phyloP scores from a whole-genome alignment of 2,113 vertebrate genomes.

The Gila orcuttii region DNA sequence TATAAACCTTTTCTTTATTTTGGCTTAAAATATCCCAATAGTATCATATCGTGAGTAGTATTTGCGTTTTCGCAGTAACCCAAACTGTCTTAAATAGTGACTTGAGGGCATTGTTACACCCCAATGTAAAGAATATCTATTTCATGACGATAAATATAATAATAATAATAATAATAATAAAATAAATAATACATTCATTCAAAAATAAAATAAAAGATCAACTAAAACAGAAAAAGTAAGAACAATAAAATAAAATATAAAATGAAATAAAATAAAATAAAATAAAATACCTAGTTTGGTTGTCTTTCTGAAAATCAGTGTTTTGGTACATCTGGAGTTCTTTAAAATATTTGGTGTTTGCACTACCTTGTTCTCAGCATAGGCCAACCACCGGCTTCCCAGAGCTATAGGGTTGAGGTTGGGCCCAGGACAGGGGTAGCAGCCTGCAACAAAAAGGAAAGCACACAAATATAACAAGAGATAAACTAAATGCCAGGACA shows the following conservation, averaged over 20 bases:
- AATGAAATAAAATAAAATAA: background rate
- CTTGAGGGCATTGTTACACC: too few species aligned
- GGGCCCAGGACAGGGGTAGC: slow-evolving; percentile 94
- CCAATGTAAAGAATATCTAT: too few species aligned
- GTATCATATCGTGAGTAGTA: too few species aligned
- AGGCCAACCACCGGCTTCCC: slow-evolving; percentile 95
- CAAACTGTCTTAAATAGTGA: too few species aligned
- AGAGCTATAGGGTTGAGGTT: slow-evolving; percentile 96
- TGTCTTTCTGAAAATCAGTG: too few species aligned
- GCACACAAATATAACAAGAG: background rate
- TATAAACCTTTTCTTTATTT: too few species aligned
- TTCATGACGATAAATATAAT: too few species aligned
- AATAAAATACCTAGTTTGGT: background rate
- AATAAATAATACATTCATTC: background rate
- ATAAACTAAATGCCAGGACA: background rate
- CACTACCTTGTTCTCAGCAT: slow-evolving; percentile 97
- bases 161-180: background rate
- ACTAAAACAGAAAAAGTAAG: too few species aligned
- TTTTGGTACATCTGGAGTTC: slow-evolving; percentile 1
- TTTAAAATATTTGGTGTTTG: slow-evolving; percentile 22
- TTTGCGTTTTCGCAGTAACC: too few species aligned
- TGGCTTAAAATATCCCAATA: too few species aligned
- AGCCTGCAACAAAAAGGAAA: slow-evolving; percentile 79
- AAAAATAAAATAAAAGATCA: too few species aligned
- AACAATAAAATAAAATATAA: background rate